Base-by-base conservation (phyloP, 2,113 vertebrate genomes). In the Hepsetus odoe region DNA sequence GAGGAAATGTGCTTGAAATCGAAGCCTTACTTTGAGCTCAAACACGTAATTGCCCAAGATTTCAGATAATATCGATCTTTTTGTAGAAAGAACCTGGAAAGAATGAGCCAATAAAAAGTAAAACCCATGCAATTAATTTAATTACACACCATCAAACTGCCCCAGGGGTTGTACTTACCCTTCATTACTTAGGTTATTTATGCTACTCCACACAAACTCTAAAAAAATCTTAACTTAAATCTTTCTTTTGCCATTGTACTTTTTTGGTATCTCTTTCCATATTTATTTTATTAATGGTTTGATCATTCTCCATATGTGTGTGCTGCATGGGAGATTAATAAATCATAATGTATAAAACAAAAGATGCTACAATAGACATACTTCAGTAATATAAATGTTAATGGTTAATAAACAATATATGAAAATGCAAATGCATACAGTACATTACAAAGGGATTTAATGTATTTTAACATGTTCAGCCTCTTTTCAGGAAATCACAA, bases 101-200 rank as follows among this genome's bases (percentile, higher is more conserved):
- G 26, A 80, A 71, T 76, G 77, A 75, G 56, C 81, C 70, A 58
- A 80, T 66, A 80, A 80, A 80, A 68, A 56, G 64, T 78, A 79
- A 87, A 80, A 64, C 70, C 72, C 67, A 61, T 62, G 74, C 71
- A 87, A 86, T 87, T 85, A 84, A 83, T 82, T 86, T 82, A 84
- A 85, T 85, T 76, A 77, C 74, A 55, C 42, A 22, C 32, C 77
- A 81, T 79, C 77, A 71, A 86, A 78, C 58, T 70, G 74, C 80
- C 66, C 77, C 61, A 22, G 74, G 62, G 72, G 22, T 76, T 75
- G 68, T 68, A 81, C 73, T 64, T 72, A 75, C 68, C 55, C 68
- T 79, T 77, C 61, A 72, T 56, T 84, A 51, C 62, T 46, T 72
- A 72, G 67, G 49, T 81, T 76, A 68, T 74, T 85, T 81, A 82